Evolutionary conservation across 2,797 vertebrate species (phyloP), one percentile per base, ranked within the genome.

Genomic region (Sebastes cheni): DNA sequence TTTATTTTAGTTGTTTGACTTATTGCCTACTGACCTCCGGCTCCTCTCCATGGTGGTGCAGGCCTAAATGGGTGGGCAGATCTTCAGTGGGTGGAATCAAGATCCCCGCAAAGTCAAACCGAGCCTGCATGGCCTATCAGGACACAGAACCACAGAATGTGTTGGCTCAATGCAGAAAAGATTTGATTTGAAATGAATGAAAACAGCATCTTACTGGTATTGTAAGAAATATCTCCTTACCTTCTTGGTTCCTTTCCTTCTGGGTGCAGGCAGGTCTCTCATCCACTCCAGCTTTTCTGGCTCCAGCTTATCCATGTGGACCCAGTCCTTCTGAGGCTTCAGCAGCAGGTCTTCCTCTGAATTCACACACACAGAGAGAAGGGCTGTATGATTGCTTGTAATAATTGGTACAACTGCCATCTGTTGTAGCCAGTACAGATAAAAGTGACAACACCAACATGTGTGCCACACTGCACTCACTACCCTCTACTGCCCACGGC

Each of bases 31-130:
- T 92, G 88, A 99, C 99, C 96, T 99, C 98, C 22, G 98, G 97
- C 87, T 99, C 98, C 39, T 99, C 97, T 93, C 99, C 99, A 52
- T 99, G 99, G 88, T 99, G 99, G 88, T 99, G 98, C 79, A 99
- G 94, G 54, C 99, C 99, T 81, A 99, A 93, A 91, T 99, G 96
- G 32, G 97, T 98, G 20, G 98, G 98, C 54, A 99, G 91, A 86
- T 99, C 97, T 79, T 95, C 89, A 16, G 95, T 94, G 0, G 96
- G 96, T 0, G 96, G 96, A 81, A 99, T 96, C 54, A 99, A 90
- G 29, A 93, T 95, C 79, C 99, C 99, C 2, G 95, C 93, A 68
- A 99, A 97, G 90, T 96, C 96, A 91, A 99, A 99, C 11, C 98
- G 97, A 83, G 97, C 99, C 92, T 98, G 97, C 98, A 99, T 99